These are phyloP conservation scores for Euclidia mi DNA, from an alignment of 2,888 invertebrate species.

Conservation along the genomic window DNA sequence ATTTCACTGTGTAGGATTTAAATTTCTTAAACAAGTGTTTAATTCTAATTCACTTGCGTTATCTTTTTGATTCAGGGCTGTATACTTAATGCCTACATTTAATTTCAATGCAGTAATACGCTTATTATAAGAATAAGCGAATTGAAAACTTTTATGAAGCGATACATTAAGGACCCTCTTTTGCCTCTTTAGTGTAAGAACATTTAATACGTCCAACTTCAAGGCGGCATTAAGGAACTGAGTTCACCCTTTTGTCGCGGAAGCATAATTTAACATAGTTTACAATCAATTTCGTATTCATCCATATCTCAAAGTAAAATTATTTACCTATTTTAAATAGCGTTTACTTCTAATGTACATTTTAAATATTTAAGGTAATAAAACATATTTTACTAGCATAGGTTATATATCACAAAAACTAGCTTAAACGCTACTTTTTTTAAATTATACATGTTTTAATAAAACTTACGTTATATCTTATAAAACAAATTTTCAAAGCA, in stretches of 20 bases:
- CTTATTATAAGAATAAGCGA: slow-evolving; percentile 32
- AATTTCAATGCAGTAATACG: slow-evolving; percentile 12
- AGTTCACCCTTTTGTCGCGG: slow-evolving; percentile 32
- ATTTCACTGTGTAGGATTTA: neutral
- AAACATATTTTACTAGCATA: slow-evolving; percentile 6
- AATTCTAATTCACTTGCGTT: neutral
- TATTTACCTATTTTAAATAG: slow-evolving; percentile 16
- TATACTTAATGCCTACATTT: slow-evolving; percentile 4
- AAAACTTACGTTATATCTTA: slow-evolving; percentile 22
- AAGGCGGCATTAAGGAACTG: slow-evolving; percentile 30
- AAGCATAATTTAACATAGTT: slow-evolving; percentile 50
- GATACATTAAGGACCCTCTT: slow-evolving; percentile 19
- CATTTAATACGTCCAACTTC: slow-evolving; percentile 50
- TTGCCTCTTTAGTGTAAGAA: slow-evolving; percentile 27
- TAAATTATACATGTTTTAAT: slow-evolving; percentile 18
- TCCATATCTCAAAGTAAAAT: slow-evolving; percentile 25
- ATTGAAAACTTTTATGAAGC: slow-evolving; percentile 43
- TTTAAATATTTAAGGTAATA: slow-evolving; percentile 10
- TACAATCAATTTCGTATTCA: slow-evolving; percentile 38
- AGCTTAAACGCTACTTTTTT: neutral
- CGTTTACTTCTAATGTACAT: neutral
- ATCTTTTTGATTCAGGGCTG: slow-evolving; percentile 4
- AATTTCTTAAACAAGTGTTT: neutral
- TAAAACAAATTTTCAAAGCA: slow-evolving; percentile 15
- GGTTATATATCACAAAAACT: no score